A percentile compares a stretch with the other conserved stretches of the same genome.
Conservation (phyloP, 2,797 vertebrate species). For the Anabas testudineus region DNA sequence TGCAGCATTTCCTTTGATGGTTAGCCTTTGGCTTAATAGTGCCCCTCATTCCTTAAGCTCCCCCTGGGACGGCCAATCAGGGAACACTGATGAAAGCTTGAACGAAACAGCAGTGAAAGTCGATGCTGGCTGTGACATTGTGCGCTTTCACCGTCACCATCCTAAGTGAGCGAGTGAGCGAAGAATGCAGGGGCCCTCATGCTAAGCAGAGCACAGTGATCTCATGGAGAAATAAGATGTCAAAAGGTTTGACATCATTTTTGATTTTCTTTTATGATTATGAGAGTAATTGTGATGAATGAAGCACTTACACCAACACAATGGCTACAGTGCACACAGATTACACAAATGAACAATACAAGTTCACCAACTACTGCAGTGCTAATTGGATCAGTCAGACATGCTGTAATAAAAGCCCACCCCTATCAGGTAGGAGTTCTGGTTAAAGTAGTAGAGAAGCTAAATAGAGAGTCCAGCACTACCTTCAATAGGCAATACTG, state of each 20-base stretch:
- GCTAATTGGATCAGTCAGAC: slow-evolving; percentile 1
- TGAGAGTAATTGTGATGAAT: not conserved
- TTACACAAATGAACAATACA: not conserved
- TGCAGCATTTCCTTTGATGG: slow-evolving; percentile 48
- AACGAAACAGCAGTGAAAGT: slow-evolving; percentile 50
- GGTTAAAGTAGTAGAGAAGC: not conserved
- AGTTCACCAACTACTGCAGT: not conserved
- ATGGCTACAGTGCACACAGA: not conserved
- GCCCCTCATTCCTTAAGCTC: slow-evolving; percentile 47
- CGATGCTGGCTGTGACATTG: slow-evolving; percentile 37
- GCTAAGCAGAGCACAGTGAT: slow-evolving; percentile 5
- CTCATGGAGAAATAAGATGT: not conserved
- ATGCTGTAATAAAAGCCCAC: not conserved
- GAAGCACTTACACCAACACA: slow-evolving; percentile 1
- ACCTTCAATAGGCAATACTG: not conserved
- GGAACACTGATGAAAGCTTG: slow-evolving; percentile 63
- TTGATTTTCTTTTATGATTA: slow-evolving; percentile 4
- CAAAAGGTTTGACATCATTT: too few relatives aligned
- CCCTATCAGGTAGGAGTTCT: not conserved
- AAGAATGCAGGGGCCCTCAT: slow-evolving; percentile 5
- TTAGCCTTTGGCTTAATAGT: slow-evolving; percentile 39
- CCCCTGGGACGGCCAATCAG: slow-evolving; percentile 59
- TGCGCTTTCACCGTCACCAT: slow-evolving; percentile 52
- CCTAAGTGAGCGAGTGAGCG: slow-evolving; percentile 21
- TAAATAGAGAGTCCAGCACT: not conserved